A percentile compares a stretch with the other conserved stretches of the same genome.
phyloP scores from a whole-genome alignment of 2,888 invertebrate species.

The Ashinkailepas kermadecensis region DNA sequence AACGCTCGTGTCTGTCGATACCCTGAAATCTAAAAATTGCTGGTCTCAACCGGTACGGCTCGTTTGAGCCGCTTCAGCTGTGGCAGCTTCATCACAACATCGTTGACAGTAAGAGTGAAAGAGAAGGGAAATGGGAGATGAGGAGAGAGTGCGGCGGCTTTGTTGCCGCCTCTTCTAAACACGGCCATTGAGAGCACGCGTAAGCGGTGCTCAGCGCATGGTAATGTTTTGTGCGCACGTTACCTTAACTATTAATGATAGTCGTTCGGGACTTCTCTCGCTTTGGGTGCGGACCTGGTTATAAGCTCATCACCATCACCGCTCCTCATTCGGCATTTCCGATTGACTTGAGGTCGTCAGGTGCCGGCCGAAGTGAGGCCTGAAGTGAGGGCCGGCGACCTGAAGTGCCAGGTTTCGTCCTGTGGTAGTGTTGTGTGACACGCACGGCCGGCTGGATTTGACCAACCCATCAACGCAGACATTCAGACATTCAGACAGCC shows the following conservation, averaged over 20 bases:
- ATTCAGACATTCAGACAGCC: too few relatives aligned
- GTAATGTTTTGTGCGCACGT: background rate
- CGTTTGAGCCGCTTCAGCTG: background rate
- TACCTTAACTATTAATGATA: background rate
- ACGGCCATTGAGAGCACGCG: background rate
- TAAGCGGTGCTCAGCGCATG: background rate
- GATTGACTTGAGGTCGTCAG: background rate
- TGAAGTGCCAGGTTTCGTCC: too few relatives aligned
- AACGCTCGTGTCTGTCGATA: too few relatives aligned
- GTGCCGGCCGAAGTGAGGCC: too few relatives aligned
- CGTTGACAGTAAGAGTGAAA: background rate
- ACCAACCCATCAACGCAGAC: too few relatives aligned
- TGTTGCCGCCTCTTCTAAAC: background rate
- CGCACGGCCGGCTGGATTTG: too few relatives aligned
- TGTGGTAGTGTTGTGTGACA: too few relatives aligned
- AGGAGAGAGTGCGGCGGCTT: background rate
- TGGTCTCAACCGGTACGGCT: too few relatives aligned
- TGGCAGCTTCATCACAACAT: background rate
- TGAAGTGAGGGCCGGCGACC: too few relatives aligned
- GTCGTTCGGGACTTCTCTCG: background rate
- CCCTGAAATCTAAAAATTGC: too few relatives aligned
- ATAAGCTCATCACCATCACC: background rate
- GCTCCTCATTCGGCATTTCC: background rate
- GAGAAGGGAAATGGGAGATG: background rate
- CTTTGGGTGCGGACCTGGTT: background rate